Evolutionary conservation across 2,888 invertebrate genomes (phyloP), one percentile per base, ranked within the genome.

Genomic region (Uloborus plumipes): DNA sequence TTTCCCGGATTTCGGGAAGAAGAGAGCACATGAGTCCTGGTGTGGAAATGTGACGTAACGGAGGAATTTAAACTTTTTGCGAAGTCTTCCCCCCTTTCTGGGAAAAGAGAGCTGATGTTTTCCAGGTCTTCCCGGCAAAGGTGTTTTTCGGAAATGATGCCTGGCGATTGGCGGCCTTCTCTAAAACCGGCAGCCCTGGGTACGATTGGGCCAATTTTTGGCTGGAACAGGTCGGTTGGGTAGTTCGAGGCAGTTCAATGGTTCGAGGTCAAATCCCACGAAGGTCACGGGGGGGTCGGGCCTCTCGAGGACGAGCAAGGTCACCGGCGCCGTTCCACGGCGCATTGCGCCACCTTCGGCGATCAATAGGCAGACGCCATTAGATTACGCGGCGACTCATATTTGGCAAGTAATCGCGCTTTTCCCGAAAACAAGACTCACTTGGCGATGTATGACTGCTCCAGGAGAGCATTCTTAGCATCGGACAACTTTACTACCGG

Each of bases 301-400:
- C 55, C 14, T 18, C 16, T 59, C 59, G 71, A 78, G 79, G 80
- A 80, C 80, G 74, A 67, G 69, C 73, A 80, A 80, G 80, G 80
- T 80, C 80, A 80, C 51, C 80, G 80, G 47, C 80, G 73, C 80
- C 66, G 61, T 73, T 62, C 39, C 71, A 69, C 73, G 59, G 80
- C 80, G 80, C 80, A 80, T 69, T 73, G 73, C 73, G 74, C 80
- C 80, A 80, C 73, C 80, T 80, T 55, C 61, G 49, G 55, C 79
- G 79, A 79, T 79, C 79, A 79, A 79, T 79, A 79, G 78, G 67
- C 61, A 71, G 77, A 69, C 67, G 73, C 73, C 79, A 61, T 59
- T 59, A 59, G 62, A 67, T 66, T 50, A 58, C 55, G 26, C 18
- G 55, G 62, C 55, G 64, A 69, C 51, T 59, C 53, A 55, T 50